Evolutionary conservation across 2,113 vertebrate genomes (phyloP).

Genomic region (Serilophus lunatus): DNA sequence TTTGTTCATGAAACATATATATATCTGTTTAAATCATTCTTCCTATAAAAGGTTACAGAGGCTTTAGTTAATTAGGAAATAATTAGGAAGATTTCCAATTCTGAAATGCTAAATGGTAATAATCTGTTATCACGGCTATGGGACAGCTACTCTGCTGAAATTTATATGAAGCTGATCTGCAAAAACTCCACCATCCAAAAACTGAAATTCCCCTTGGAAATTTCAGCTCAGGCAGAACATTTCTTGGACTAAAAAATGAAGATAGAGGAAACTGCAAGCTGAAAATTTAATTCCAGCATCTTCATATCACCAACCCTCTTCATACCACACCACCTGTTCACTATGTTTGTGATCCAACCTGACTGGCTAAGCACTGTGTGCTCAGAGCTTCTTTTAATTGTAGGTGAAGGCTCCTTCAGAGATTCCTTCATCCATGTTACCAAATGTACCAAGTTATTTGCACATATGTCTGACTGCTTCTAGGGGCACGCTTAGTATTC

Average conservation of each 20-base stretch:
- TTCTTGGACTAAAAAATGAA: neutral
- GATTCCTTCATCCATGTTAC: neutral
- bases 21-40: neutral
- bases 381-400: neutral
- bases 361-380: neutral
- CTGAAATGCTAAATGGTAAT: neutral
- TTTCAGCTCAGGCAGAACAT: neutral
- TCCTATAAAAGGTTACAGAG: neutral
- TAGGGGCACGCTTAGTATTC: neutral
- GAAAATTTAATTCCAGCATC: neutral
- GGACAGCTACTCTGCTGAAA: neutral
- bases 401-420: neutral
- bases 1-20: neutral
- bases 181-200: neutral
- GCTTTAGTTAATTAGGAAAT: neutral
- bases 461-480: neutral
- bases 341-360: neutral
- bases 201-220: neutral
- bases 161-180: neutral
- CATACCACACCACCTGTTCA: neutral
- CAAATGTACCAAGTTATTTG: neutral
- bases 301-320: neutral
- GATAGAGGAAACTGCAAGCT: rapidly evolving
- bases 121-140: neutral
- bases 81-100: neutral